Conservation (phyloP, 2,797 vertebrate species). For the Pangasius djambal region DNA sequence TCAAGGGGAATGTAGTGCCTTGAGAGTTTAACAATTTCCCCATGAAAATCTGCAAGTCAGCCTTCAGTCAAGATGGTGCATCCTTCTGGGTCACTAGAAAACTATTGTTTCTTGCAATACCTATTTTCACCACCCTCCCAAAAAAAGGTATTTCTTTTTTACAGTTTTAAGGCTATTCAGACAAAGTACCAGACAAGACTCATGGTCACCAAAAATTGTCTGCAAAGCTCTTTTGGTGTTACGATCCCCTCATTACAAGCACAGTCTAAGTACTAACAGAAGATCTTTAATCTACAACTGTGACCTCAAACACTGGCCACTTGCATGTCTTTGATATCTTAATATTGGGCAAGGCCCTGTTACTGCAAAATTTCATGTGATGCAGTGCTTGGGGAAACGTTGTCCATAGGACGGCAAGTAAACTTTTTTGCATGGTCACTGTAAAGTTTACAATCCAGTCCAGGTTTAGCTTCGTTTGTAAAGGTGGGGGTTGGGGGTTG, state of each 20-base stretch:
- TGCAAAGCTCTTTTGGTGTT: conserved; percentile 8
- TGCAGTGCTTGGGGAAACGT: conserved; percentile 22
- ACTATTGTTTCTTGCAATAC: not conserved
- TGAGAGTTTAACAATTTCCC: conserved; percentile 78
- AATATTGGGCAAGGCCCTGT: not conserved
- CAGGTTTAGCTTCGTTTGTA: not conserved
- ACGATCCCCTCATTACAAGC: conserved; percentile 66
- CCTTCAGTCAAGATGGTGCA: conserved; percentile 30
- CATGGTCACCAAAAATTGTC: not conserved
- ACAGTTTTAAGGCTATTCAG: conserved; percentile 73
- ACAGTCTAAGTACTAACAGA: conserved; percentile 20
- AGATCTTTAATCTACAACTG: not conserved
- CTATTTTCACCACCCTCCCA: too few species aligned
- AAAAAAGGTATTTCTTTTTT: conserved; percentile 62
- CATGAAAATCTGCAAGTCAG: conserved; percentile 73
- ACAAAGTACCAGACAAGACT: conserved; percentile 62
- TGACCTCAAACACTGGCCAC: conserved; percentile 16
- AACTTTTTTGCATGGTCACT: conserved; percentile 14
- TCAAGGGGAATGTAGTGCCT: conserved; percentile 89
- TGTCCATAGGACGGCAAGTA: not conserved
- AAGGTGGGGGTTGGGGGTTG: not conserved
- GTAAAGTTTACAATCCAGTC: conserved; percentile 34
- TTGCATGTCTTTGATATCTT: conserved; percentile 16
- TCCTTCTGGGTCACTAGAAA: not conserved
- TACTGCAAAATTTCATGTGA: not conserved